Percentiles rank a stretch among this genome's conserved stretches.
Evolutionary conservation across 2,888 invertebrate species (phyloP).

Genomic region (Dolichomitus sp.): DNA sequence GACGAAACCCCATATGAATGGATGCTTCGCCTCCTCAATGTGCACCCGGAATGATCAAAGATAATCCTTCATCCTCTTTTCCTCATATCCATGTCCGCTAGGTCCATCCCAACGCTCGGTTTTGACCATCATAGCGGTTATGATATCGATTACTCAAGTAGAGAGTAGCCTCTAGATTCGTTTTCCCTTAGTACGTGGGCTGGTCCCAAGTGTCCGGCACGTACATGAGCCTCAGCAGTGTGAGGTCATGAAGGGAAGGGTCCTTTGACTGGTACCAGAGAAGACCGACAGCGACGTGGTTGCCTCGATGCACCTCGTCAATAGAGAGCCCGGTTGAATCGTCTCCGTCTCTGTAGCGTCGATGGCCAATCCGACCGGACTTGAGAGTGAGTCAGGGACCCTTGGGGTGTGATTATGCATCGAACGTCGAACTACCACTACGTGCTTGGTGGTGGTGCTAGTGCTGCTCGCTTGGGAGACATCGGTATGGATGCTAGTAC

Average conservation of each 20-base stretch:
- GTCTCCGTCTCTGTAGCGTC: constrained; percentile 17
- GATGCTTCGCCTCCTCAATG: constrained; percentile 14
- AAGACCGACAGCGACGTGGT: constrained; percentile 13
- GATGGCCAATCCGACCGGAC: constrained; percentile 31
- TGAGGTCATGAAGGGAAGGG: constrained; percentile 7
- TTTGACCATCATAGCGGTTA: constrained; percentile 42
- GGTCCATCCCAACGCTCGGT: not conserved
- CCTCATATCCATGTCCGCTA: not conserved
- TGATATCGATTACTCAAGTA: constrained; percentile 42
- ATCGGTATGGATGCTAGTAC: constrained; percentile 11
- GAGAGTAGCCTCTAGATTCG: constrained; percentile 20
- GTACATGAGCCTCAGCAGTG: constrained; percentile 1
- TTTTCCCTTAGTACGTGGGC: not conserved
- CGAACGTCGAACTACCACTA: constrained; percentile 63
- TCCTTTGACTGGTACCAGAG: constrained; percentile 55
- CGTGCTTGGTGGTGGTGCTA: not conserved
- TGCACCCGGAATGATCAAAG: constrained; percentile 49
- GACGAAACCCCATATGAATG: constrained; percentile 12
- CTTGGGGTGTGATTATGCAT: constrained; percentile 66
- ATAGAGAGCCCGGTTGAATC: constrained; percentile 37
- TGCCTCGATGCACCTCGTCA: constrained; percentile 24
- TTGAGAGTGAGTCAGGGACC: constrained; percentile 27
- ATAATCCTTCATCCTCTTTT: constrained; percentile 20
- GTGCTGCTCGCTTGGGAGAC: constrained; percentile 37
- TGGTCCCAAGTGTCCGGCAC: constrained; percentile 50